Percentiles rank a stretch among this genome's conserved stretches.
These are phyloP conservation scores for Lepisosteus osseus DNA, from an alignment of 2,113 vertebrate species.

Conservation along the genomic window DNA sequence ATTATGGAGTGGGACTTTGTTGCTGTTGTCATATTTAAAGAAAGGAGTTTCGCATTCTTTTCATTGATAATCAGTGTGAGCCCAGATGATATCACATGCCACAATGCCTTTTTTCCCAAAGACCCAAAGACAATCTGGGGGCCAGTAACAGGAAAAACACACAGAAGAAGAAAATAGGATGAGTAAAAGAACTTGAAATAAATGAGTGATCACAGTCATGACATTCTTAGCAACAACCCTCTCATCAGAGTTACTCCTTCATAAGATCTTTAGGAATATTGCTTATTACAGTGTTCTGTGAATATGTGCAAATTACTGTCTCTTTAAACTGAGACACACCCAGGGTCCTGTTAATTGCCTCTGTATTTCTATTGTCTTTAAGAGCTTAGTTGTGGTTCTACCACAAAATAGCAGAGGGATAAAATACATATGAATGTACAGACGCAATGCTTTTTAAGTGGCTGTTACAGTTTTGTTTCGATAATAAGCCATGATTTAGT, in stretches of 20 bases:
- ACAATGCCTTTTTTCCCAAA: too few species aligned
- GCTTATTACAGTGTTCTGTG: slow-evolving; percentile 48
- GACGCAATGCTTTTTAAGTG: slow-evolving; percentile 53
- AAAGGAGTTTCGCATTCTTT: too few species aligned
- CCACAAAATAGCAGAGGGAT: slow-evolving; percentile 47
- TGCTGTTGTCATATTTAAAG: too few species aligned
- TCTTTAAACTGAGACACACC: slow-evolving; percentile 41
- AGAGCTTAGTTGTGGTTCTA: slow-evolving; percentile 48
- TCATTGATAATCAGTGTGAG: too few species aligned
- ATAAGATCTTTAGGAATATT: slow-evolving; percentile 43
- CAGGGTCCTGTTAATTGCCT: slow-evolving; percentile 52
- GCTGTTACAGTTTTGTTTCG: slow-evolving; percentile 50
- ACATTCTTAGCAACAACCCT: neutral
- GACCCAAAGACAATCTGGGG: too few species aligned
- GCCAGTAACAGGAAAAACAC: too few species aligned
- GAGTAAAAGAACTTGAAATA: too few species aligned
- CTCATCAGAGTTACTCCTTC: slow-evolving; percentile 46
- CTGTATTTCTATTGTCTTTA: slow-evolving; percentile 53
- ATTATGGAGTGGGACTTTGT: too few species aligned
- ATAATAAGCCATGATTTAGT: slow-evolving; percentile 56
- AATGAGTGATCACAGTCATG: too few species aligned
- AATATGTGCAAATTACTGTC: slow-evolving; percentile 37
- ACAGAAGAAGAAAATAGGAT: too few species aligned
- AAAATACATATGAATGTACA: slow-evolving; percentile 45
- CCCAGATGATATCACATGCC: too few species aligned